Base-by-base conservation (phyloP, 1,140 invertebrate species). In the Cyclina sinensis region DNA sequence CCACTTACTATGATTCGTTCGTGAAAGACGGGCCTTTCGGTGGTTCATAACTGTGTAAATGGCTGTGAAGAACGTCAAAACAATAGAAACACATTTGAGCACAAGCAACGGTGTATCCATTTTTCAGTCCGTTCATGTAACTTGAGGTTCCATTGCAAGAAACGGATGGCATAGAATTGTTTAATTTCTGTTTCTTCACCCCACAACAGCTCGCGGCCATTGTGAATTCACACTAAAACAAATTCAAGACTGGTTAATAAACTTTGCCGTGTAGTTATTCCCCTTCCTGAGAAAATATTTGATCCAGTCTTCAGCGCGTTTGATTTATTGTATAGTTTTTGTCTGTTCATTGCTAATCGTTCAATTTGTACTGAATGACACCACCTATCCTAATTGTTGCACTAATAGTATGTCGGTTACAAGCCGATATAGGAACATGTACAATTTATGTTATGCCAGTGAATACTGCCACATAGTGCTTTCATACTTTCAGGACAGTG, bases 31-130 rank as follows among this genome's bases (percentile, higher is more conserved):
- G 97, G 73, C 98, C 98, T 95, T 98, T 98, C 89, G 98, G 98
- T 89, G 98, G 97, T 91, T 99, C 98, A 94, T 98, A 97, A 94
- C 98, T 98, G 96, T 99, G 97, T 92, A 99, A 96, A 96, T 99
- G 98, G 95, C 97, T 97, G 96, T 99, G 98, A 79, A 99, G 97
- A 88, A 99, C 98, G 96, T 99, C 99, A 96, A 99, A 99, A 97
- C 99, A 99, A 96, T 98, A 99, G 96, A 98, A 98, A 95, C 98
- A 99, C 99, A 99, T 99, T 95, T 99, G 98, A 74, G 98, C 97
- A 95, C 97, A 97, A 84, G 98, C 98, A 54, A 99, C 97, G 95
- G 97, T 92, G 87, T 95, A 93, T 43, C 92, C 91, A 92, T 94
- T 96, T 89, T 94, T 95, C 91, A 96, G 95, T 92, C 96, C 96